Conservation (phyloP, 2,888 invertebrate species). For the Conomelus anceps region DNA sequence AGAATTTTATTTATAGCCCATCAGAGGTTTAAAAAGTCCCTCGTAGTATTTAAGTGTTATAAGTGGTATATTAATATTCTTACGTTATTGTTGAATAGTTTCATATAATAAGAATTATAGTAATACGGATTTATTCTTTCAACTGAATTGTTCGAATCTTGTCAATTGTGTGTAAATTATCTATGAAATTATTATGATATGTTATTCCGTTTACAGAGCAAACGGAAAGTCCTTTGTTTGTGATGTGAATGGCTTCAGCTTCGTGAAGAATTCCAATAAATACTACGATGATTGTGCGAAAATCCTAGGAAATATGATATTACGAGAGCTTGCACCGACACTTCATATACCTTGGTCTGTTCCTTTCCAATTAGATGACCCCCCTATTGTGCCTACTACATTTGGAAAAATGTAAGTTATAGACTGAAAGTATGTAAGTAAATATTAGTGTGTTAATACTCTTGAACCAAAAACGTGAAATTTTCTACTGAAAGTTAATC, state of each 20-base stretch:
- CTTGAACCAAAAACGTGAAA: too few relatives aligned
- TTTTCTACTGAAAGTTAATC: too few relatives aligned
- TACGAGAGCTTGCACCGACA: constrained; percentile 88
- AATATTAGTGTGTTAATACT: too few relatives aligned
- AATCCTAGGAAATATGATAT: constrained; percentile 95
- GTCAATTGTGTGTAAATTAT: constrained; percentile 8
- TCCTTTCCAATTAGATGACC: constrained; percentile 95
- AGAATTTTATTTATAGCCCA: too few relatives aligned
- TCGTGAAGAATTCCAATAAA: constrained; percentile 98
- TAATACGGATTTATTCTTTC: too few relatives aligned
- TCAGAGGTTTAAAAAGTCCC: too few relatives aligned
- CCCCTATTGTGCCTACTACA: constrained; percentile 97
- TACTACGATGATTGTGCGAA: constrained; percentile 99
- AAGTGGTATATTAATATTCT: too few relatives aligned
- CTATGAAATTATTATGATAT: not conserved
- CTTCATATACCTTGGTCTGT: constrained; percentile 96
- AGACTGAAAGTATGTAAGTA: not conserved
- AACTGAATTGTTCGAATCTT: too few relatives aligned
- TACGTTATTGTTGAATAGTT: too few relatives aligned
- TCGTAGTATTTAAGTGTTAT: too few relatives aligned
- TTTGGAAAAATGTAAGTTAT: constrained; percentile 85
- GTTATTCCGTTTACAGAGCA: constrained; percentile 55
- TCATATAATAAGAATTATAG: too few relatives aligned
- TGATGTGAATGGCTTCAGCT: constrained; percentile 99
- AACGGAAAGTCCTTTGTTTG: constrained; percentile 99